Conservation (phyloP, 2,888 invertebrate genomes). For the Thelaira solivaga region DNA sequence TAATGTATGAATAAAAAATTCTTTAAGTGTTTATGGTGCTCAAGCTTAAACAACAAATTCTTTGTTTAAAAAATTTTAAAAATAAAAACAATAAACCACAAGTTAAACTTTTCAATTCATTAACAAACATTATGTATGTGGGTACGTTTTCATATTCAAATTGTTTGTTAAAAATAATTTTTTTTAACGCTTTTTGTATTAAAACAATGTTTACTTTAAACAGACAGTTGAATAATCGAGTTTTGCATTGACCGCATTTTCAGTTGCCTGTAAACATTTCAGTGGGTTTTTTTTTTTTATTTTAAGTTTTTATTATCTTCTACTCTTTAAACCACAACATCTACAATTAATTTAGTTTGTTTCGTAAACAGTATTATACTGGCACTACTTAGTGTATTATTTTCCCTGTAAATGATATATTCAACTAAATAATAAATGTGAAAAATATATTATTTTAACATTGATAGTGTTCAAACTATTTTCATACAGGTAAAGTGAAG, state of each 20-base stretch:
- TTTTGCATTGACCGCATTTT: slow-evolving; percentile 39
- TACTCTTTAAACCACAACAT: neutral
- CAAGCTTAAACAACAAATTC: neutral
- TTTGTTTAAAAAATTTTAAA: too few relatives aligned
- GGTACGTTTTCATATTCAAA: slow-evolving; percentile 14
- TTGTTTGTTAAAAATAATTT: neutral
- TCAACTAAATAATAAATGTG: too few relatives aligned
- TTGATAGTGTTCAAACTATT: too few relatives aligned
- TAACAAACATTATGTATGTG: too few relatives aligned
- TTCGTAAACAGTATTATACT: too few relatives aligned
- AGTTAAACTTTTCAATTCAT: slow-evolving; percentile 39
- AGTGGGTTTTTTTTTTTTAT: neutral
- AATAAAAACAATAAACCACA: slow-evolving; percentile 1
- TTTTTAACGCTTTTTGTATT: neutral
- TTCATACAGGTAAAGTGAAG: too few relatives aligned
- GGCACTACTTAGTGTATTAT: neutral
- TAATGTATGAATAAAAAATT: neutral
- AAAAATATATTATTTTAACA: too few relatives aligned
- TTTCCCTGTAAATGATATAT: too few relatives aligned
- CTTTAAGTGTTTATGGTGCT: too few relatives aligned
- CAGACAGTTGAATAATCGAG: slow-evolving; percentile 13
- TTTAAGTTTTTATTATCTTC: too few relatives aligned
- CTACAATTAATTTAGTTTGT: neutral
- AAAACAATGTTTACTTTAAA: neutral
- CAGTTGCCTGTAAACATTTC: neutral